Evolutionary conservation across 1,140 invertebrate genomes (phyloP).

Genomic region (Danaus plexippus): DNA sequence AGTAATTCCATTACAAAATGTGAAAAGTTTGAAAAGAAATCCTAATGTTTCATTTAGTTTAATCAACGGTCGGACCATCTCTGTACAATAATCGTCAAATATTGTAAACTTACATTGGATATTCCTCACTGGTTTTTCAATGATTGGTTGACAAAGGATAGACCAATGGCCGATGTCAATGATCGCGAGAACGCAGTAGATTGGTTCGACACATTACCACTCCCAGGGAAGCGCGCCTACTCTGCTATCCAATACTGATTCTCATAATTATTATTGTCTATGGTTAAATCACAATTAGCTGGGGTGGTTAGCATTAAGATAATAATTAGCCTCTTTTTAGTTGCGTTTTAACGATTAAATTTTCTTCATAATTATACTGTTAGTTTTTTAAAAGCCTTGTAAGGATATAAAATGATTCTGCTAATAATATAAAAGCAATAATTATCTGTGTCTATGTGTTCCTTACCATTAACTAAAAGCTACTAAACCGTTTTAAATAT

Average conservation of each 20-base stretch:
- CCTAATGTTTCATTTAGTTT: slow-evolving; percentile 32
- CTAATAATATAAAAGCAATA: too few species aligned
- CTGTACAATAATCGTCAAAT: slow-evolving; percentile 47
- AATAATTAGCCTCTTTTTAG: too few species aligned
- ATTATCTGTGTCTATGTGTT: too few species aligned
- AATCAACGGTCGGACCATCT: slow-evolving; percentile 32
- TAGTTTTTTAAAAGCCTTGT: too few species aligned
- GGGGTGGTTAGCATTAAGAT: too few species aligned
- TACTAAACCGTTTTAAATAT: too few species aligned
- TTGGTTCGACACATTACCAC: slow-evolving; percentile 70
- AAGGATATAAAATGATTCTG: too few species aligned
- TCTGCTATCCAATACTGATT: slow-evolving; percentile 52
- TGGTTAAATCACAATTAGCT: slow-evolving; percentile 21
- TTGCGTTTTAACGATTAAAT: too few species aligned
- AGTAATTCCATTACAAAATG: slow-evolving; percentile 41
- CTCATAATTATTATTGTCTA: slow-evolving; percentile 58
- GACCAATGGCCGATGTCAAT: slow-evolving; percentile 71
- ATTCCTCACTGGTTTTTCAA: slow-evolving; percentile 69
- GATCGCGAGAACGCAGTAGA: slow-evolving; percentile 68
- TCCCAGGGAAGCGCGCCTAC: slow-evolving; percentile 58
- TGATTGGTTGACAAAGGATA: slow-evolving; percentile 72
- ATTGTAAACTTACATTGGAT: slow-evolving; percentile 68
- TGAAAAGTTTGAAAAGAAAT: slow-evolving; percentile 26
- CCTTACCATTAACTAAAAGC: too few species aligned
- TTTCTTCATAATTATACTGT: too few species aligned